These are phyloP conservation scores for Campoplex nolae DNA, from an alignment of 2,888 invertebrate species.

Conservation along the genomic window DNA sequence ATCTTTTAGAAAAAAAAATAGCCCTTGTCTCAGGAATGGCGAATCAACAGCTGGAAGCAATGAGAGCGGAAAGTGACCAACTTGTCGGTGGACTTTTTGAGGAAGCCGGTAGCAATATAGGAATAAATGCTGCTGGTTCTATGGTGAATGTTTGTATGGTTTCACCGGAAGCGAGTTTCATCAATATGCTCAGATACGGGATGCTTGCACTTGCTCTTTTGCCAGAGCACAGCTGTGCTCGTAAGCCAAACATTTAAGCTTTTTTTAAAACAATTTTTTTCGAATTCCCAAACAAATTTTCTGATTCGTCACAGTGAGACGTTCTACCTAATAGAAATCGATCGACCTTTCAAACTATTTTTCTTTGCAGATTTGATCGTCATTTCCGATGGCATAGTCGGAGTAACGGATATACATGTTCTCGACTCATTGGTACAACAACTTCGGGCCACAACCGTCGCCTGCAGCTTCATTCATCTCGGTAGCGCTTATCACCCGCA, in stretches of 20 bases:
- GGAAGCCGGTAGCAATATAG: conserved; percentile 82
- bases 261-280: too few species aligned
- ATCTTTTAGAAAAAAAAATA: conserved; percentile 87
- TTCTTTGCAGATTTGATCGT: conserved; percentile 88
- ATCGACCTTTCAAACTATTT: conserved; percentile 1
- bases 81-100: conserved; percentile 86
- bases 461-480: conserved; percentile 91
- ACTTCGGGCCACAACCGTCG: conserved; percentile 89
- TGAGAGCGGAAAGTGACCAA: conserved; percentile 86
- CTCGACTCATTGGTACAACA: conserved; percentile 90
- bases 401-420: conserved; percentile 89
- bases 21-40: conserved; percentile 86
- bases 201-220: conserved; percentile 90
- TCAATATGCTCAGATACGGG: conserved; percentile 92
- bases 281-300: too few species aligned
- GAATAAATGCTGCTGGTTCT: conserved; percentile 83
- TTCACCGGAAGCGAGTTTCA: conserved; percentile 89
- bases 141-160: conserved; percentile 86
- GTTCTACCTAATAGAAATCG: neutral
- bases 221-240: conserved; percentile 91
- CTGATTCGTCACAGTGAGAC: too few species aligned
- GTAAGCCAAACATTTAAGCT: conserved; percentile 84
- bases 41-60: conserved; percentile 86
- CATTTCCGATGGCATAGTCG: conserved; percentile 91
- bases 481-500: conserved; percentile 89